Percentiles rank a stretch among this genome's conserved stretches.
Evolutionary conservation across 2,113 vertebrate species (phyloP).

Genomic region (Synodontis membranacea): DNA sequence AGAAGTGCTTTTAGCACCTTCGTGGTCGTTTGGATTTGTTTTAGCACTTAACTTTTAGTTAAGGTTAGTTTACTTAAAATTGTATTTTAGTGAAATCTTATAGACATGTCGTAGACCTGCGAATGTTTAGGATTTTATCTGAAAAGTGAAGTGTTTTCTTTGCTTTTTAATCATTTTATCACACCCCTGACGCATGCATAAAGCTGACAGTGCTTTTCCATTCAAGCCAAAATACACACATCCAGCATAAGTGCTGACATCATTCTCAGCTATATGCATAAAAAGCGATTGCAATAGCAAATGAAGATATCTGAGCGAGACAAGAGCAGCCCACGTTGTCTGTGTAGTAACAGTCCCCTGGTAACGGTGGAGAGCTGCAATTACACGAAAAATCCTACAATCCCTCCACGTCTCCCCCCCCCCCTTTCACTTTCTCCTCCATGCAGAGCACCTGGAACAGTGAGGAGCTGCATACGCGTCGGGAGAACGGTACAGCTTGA

Average conservation of each 20-base stretch:
- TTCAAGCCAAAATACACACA: not conserved
- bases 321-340: constrained; percentile 1
- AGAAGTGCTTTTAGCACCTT: not conserved
- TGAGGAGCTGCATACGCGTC: constrained; percentile 40
- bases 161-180: not conserved
- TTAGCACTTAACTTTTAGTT: no score
- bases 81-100: not conserved
- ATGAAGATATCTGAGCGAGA: constrained; percentile 12
- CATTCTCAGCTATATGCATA: not conserved
- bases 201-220: not conserved
- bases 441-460: constrained; percentile 20
- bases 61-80: no score
- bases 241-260: not conserved
- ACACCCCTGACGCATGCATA: not conserved
- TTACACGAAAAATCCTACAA: constrained; percentile 29
- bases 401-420: not conserved
- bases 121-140: not conserved
- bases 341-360: constrained; percentile 23
- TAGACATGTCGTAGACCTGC: not conserved
- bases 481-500: constrained; percentile 37
- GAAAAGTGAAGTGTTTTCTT: not conserved
- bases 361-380: constrained; percentile 19
- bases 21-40: not conserved
- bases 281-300: not conserved
- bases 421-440: constrained; percentile 1